These are phyloP conservation scores for Watsonalla binaria DNA, from an alignment of 2,888 invertebrate species.

Conservation along the genomic window DNA sequence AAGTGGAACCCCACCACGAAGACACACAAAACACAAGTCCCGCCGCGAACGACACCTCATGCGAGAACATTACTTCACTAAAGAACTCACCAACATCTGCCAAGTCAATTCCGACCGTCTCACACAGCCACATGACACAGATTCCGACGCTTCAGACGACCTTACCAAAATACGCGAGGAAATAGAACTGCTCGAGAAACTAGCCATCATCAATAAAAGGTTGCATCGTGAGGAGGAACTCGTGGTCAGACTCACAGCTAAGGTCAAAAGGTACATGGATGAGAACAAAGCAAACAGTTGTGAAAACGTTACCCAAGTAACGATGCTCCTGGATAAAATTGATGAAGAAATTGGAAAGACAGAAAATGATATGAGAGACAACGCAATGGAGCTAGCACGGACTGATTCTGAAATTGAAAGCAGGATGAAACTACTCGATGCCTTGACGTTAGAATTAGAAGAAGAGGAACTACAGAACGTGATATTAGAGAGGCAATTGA, in stretches of 20 bases:
- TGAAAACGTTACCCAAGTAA: conserved; percentile 69
- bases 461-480: conserved; percentile 72
- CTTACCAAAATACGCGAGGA: conserved; percentile 81
- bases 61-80: conserved; percentile 76
- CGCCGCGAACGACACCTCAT: conserved; percentile 74
- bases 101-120: conserved; percentile 73
- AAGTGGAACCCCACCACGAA: conserved; percentile 79
- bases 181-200: conserved; percentile 85
- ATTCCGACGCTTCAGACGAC: conserved; percentile 72
- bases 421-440: conserved; percentile 74
- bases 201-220: conserved; percentile 85
- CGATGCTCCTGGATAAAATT: conserved; percentile 69
- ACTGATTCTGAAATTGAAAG: conserved; percentile 75
- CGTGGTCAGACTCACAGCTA: conserved; percentile 82
- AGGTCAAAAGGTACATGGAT: conserved; percentile 79
- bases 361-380: conserved; percentile 74
- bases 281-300: conserved; percentile 72
- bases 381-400: conserved; percentile 67
- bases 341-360: conserved; percentile 73
- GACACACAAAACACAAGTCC: conserved; percentile 75
- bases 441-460: conserved; percentile 73
- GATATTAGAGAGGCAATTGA: conserved; percentile 65
- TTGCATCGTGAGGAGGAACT: conserved; percentile 86
- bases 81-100: conserved; percentile 74
- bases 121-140: conserved; percentile 65